Base-by-base conservation (phyloP, 2,113 vertebrate species). In the Entomyzon cyanotis region DNA sequence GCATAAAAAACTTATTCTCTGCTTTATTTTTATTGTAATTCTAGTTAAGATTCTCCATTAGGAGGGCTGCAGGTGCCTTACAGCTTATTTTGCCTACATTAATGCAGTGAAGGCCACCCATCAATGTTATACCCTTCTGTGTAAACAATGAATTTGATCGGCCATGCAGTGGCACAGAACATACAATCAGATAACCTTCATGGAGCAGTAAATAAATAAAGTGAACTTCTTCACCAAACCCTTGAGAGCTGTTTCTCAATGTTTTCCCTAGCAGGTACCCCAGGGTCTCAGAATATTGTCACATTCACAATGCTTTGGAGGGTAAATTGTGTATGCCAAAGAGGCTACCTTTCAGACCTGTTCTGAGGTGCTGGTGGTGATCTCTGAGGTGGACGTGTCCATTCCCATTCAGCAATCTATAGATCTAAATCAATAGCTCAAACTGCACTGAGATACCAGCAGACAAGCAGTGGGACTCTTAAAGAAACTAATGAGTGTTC, bases 101-200 rank as follows among this genome's bases (percentile, higher is more conserved):
- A 91, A 65, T 67, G 47, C 52, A 23, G 1, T 24, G 50, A 35
- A 83, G 71, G 24, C 42, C 63, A 41, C 46, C 52, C 24, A 63
- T 80, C 59, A 46, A 49, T 53, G 68, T 84, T 93, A 44, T 0
- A 76, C 24, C 39, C 42, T 74, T 89, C 35, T 5, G 1, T 79
- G 56, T 81, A 74, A 77, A 77, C 67, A 84, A 77, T 56, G 15
- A 76, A 83, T 80, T 94, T 81, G 37, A 49, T 92, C 44, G 39
- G n/a, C n/a, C 59, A 27, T 58, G 41, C 37, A 65, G 46, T 9
- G 5, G 12, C 41, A 78, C 25, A 55, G 79, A 63, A 70, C 49
- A 86, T 77, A 24, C 68, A 59, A 75, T 69, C 59, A 86, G 75
- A 80, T 87, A 91, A 85, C 59, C 84, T 95, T 93, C 82, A 30